Percentiles rank a stretch among this genome's conserved stretches.
These are phyloP conservation scores for Heliconius ismenius DNA, from an alignment of 2,888 invertebrate genomes.

Conservation along the genomic window DNA sequence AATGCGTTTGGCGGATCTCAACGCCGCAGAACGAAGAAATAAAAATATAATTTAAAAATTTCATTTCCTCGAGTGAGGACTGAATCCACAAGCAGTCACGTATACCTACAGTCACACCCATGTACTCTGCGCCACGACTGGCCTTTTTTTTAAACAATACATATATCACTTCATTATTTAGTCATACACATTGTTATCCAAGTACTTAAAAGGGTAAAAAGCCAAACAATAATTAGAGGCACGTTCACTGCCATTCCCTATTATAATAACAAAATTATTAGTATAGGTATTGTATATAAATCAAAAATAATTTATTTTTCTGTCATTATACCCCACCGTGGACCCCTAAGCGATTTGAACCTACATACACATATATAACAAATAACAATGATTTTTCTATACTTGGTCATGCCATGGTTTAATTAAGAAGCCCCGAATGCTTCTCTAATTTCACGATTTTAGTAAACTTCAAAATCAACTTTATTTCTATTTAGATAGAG, in stretches of 20 bases:
- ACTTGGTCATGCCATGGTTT: conserved; percentile 47
- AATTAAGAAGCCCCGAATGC: conserved; percentile 49
- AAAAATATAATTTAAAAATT: too few species aligned
- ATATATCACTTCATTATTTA: neutral
- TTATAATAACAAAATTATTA: conserved; percentile 32
- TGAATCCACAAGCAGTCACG: too few species aligned
- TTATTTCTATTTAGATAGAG: conserved; percentile 42
- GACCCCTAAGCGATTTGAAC: conserved; percentile 39
- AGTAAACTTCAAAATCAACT: conserved; percentile 55
- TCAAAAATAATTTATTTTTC: conserved; percentile 54
- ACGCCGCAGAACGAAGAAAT: too few species aligned
- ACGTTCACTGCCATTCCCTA: conserved; percentile 15
- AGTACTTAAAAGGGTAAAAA: neutral
- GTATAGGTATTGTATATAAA: conserved; percentile 38
- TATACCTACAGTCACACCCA: too few species aligned
- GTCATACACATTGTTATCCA: neutral
- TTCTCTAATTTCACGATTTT: conserved; percentile 49
- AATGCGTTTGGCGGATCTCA: too few species aligned
- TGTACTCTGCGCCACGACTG: too few species aligned
- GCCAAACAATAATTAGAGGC: neutral
- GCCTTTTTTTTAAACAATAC: neutral
- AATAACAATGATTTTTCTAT: conserved; percentile 40
- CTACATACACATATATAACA: conserved; percentile 15
- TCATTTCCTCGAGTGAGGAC: too few species aligned
- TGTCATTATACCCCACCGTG: conserved; percentile 53